Conservation (phyloP, 2,888 invertebrate species). For the Biston stratarius region DNA sequence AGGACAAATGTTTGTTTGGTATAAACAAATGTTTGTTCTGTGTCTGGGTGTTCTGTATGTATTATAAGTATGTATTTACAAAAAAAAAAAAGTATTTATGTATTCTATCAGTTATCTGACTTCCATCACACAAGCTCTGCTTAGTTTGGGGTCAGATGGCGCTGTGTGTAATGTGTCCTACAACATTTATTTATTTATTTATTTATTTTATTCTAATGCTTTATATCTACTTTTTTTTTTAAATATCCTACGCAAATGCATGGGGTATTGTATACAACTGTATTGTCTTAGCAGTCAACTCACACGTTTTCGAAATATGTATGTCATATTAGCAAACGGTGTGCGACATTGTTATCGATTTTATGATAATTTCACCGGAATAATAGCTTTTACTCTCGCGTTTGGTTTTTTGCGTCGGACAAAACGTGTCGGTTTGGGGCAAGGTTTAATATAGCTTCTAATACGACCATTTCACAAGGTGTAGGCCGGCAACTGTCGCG, state of each 20-base stretch:
- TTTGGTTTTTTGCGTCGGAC: constrained; percentile 73
- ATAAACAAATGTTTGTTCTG: no score
- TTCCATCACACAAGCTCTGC: no score
- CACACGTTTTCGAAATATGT: constrained; percentile 58
- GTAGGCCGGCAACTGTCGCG: constrained; percentile 72
- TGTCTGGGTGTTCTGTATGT: no score
- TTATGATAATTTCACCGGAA: constrained; percentile 43
- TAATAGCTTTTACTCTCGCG: constrained; percentile 48
- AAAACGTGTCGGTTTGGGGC: constrained; percentile 76
- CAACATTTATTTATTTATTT: no score
- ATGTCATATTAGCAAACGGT: constrained; percentile 73
- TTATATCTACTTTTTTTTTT: constrained; percentile 42
- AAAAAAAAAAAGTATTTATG: no score
- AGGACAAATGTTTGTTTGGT: no score
- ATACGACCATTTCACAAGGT: constrained; percentile 85
- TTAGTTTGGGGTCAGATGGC: no score
- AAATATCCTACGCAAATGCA: constrained; percentile 51
- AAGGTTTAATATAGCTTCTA: constrained; percentile 82
- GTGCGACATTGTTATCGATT: constrained; percentile 54
- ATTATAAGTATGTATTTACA: no score
- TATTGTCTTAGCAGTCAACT: constrained; percentile 53
- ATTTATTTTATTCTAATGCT: constrained; percentile 62
- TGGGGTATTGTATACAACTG: constrained; percentile 36
- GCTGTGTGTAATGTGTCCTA: no score
- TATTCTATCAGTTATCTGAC: no score